Evolutionary conservation across 2,797 vertebrate species (phyloP).

Genomic region (Catostomus latipinnis): DNA sequence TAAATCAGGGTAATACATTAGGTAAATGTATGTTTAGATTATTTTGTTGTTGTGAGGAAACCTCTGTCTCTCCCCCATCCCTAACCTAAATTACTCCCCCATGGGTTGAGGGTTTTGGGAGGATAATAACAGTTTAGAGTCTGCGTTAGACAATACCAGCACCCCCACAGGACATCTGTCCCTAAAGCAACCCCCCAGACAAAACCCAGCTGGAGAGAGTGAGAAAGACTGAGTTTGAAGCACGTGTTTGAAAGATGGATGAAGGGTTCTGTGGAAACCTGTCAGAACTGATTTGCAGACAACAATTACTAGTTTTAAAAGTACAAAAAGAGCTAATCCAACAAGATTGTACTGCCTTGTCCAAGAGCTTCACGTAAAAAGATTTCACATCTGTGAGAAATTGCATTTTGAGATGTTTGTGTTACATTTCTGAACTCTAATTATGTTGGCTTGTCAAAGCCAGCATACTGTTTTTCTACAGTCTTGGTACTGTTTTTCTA

Average conservation of each 20-base stretch:
- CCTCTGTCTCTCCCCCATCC: constrained; percentile 70
- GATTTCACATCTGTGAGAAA: not conserved
- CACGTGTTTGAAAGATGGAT: constrained; percentile 32
- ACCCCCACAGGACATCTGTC: constrained; percentile 67
- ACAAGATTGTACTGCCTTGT: not conserved
- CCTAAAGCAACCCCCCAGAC: constrained; percentile 31
- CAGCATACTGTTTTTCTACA: too few species aligned
- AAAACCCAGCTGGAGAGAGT: constrained; percentile 32
- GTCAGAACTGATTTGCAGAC: constrained; percentile 18
- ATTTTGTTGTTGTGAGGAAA: constrained; percentile 32
- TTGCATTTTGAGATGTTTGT: constrained; percentile 3
- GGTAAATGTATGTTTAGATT: not conserved
- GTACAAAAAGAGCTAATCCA: not conserved
- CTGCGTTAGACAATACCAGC: constrained; percentile 72
- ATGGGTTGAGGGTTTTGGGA: constrained; percentile 39
- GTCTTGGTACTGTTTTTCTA: too few species aligned
- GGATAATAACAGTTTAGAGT: constrained; percentile 78
- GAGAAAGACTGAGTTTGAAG: constrained; percentile 19
- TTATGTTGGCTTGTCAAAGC: too few species aligned
- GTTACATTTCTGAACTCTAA: too few species aligned
- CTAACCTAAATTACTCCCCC: constrained; percentile 82
- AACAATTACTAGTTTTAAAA: constrained; percentile 9
- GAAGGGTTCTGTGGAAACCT: constrained; percentile 12
- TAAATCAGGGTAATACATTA: too few species aligned
- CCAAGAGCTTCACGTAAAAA: not conserved